Conservation (phyloP, 2,113 vertebrate species). For the Heterocephalus glaber region DNA sequence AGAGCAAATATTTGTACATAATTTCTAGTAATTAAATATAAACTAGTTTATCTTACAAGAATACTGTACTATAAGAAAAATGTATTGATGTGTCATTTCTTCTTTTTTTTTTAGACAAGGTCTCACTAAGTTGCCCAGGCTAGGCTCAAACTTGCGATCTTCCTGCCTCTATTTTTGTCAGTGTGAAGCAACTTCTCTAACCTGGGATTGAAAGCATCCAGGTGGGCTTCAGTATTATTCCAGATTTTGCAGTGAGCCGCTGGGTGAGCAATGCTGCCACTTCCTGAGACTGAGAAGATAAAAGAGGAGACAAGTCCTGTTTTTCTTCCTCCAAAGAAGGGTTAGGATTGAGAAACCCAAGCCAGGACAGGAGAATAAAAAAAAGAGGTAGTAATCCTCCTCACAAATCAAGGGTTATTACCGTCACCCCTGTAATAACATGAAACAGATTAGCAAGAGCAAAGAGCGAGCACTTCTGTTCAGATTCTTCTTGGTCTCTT, state of each 20-base stretch:
- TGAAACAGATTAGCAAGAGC: neutral
- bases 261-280: neutral
- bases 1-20: conserved; percentile 13
- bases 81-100: conserved; percentile 28
- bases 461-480: neutral
- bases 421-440: neutral
- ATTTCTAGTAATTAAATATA: neutral
- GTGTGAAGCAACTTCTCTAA: conserved; percentile 52
- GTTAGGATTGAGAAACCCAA: neutral
- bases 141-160: neutral
- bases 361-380: neutral
- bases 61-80: conserved; percentile 49
- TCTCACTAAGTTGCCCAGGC: neutral
- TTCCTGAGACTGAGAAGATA: neutral
- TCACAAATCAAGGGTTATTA: neutral
- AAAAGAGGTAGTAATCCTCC: neutral
- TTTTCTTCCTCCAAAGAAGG: neutral
- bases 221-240: neutral
- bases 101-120: neutral
- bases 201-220: neutral
- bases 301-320: neutral
- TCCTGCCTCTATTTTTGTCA: conserved; percentile 23
- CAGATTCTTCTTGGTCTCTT: neutral
- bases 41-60: conserved; percentile 28
- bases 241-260: neutral